A percentile compares a stretch with the other conserved stretches of the same genome.
phyloP scores from a whole-genome alignment of 2,888 invertebrate species.

The Tholera decimalis region DNA sequence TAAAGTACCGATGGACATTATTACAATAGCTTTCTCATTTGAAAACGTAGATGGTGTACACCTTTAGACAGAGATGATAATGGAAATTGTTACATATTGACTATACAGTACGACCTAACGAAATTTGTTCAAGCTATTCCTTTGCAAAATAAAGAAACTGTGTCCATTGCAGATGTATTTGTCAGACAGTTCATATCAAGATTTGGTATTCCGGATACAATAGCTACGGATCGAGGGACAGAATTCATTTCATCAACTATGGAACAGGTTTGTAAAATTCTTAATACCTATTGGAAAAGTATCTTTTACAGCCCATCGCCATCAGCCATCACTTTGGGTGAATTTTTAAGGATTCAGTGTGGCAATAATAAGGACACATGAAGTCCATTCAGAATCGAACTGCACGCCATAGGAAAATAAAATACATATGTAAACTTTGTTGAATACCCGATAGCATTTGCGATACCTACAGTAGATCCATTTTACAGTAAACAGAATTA shows the following conservation, averaged over 20 bases:
- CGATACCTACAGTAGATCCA: conserved; percentile 14
- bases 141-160: conserved; percentile 25
- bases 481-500: conserved; percentile 29
- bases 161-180: conserved; percentile 31
- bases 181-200: conserved; percentile 24
- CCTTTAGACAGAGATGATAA: conserved; percentile 19
- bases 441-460: conserved; percentile 8
- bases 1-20: conserved; percentile 31
- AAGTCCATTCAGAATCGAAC: neutral
- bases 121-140: conserved; percentile 25
- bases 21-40: conserved; percentile 23
- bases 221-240: conserved; percentile 29
- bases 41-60: conserved; percentile 27
- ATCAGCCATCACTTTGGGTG: conserved; percentile 27
- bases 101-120: conserved; percentile 23
- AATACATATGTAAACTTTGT: conserved; percentile 20
- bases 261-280: conserved; percentile 27
- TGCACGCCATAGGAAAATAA: neutral
- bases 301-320: conserved; percentile 23
- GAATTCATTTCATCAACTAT: conserved; percentile 25
- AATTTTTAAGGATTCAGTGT: conserved; percentile 43
- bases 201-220: conserved; percentile 19
- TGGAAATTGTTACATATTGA: conserved; percentile 24
- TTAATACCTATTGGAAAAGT: conserved; percentile 25
- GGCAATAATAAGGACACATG: neutral